phyloP scores from a whole-genome alignment of 2,113 vertebrate genomes.

The Eublepharis macularius region DNA sequence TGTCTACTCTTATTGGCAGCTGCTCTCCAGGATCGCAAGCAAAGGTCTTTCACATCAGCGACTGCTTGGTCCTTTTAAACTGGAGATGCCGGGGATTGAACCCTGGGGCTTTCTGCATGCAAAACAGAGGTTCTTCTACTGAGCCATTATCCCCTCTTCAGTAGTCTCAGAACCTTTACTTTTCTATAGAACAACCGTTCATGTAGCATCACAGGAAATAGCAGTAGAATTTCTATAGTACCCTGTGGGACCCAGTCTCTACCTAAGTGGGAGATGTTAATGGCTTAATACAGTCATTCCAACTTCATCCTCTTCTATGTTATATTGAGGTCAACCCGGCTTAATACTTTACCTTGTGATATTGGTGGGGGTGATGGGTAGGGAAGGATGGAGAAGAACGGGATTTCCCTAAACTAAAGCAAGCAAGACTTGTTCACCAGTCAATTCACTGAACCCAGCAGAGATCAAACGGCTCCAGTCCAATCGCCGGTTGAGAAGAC shows the following conservation, averaged over 20 bases:
- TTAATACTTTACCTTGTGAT: not conserved
- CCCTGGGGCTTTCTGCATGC: too few species aligned
- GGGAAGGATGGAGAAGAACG: not conserved
- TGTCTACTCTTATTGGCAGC: too few species aligned
- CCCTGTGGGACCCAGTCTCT: slow-evolving; percentile 46
- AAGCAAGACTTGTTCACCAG: slow-evolving; percentile 27
- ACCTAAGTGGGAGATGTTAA: slow-evolving; percentile 62
- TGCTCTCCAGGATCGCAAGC: too few species aligned
- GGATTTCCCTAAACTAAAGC: slow-evolving; percentile 39
- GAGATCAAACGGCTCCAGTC: slow-evolving; percentile 51
- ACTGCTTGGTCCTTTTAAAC: too few species aligned
- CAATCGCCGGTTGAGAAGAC: slow-evolving; percentile 50
- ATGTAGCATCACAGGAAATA: rapidly evolving
- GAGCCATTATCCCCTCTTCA: too few species aligned
- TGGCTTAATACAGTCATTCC: slow-evolving; percentile 45
- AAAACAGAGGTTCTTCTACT: too few species aligned
- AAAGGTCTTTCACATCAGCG: too few species aligned
- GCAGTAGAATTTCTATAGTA: slow-evolving; percentile 19
- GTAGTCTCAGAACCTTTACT: not conserved
- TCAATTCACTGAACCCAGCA: slow-evolving; percentile 55
- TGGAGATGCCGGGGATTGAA: too few species aligned
- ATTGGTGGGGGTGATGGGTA: rapidly evolving
- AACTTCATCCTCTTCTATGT: slow-evolving; percentile 19
- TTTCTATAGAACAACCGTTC: not conserved
- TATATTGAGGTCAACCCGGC: slow-evolving; percentile 23